These are phyloP conservation scores for Drosophila austrosaltans DNA, from an alignment of 2,888 invertebrate genomes.

Conservation along the genomic window DNA sequence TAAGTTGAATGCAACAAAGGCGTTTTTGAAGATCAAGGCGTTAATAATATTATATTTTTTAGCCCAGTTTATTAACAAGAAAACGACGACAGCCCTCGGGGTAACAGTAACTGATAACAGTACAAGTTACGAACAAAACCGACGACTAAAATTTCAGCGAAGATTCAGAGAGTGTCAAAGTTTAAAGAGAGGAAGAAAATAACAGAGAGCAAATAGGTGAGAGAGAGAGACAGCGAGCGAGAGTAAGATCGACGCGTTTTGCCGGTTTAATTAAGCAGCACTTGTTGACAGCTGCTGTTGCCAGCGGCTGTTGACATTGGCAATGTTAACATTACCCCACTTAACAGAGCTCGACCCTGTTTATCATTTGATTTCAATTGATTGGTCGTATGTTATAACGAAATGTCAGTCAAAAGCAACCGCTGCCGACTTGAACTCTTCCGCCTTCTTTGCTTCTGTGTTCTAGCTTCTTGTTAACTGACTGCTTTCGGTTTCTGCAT, in stretches of 20 bases:
- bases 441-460: constrained; percentile 36
- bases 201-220: not conserved
- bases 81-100: constrained; percentile 6
- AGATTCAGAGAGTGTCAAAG: constrained; percentile 14
- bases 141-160: not conserved
- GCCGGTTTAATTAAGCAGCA: constrained; percentile 53
- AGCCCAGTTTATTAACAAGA: constrained; percentile 57
- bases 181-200: not conserved
- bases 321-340: constrained; percentile 49
- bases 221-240: constrained; percentile 3
- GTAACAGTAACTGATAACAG: constrained; percentile 62
- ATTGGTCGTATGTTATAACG: constrained; percentile 66
- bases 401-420: constrained; percentile 43
- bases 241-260: constrained; percentile 34
- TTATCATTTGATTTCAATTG: constrained; percentile 56
- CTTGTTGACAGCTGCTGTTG: constrained; percentile 30
- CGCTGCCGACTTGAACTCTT: constrained; percentile 9
- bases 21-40: constrained; percentile 72
- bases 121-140: constrained; percentile 53
- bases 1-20: constrained; percentile 52
- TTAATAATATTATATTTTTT: constrained; percentile 58
- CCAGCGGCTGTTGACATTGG: constrained; percentile 56
- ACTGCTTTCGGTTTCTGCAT: constrained; percentile 35
- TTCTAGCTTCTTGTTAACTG: constrained; percentile 24
- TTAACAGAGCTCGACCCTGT: constrained; percentile 61